These are phyloP conservation scores for Florisuga fusca DNA, from an alignment of 2,797 vertebrate species.

Conservation along the genomic window DNA sequence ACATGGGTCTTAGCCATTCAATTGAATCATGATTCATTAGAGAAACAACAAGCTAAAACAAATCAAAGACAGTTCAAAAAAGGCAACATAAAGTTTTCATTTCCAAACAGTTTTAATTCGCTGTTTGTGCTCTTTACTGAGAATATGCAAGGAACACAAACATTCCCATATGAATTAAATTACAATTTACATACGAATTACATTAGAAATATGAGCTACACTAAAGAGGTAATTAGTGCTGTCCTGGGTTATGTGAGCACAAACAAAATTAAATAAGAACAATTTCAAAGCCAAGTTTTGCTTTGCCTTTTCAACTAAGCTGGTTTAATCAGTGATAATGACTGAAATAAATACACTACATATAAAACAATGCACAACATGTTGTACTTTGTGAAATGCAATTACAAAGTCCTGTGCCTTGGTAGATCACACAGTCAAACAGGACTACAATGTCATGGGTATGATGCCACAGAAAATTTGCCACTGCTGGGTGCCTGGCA, in stretches of 20 bases:
- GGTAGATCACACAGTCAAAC: conserved; percentile 46
- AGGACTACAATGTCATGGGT: neutral
- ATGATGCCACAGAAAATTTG: neutral
- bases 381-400: conserved; percentile 71
- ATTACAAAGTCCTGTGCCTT: neutral
- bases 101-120: conserved; percentile 77
- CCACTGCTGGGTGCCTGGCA: neutral
- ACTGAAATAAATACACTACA: conserved; percentile 77
- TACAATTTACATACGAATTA: conserved; percentile 85
- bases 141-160: conserved; percentile 78
- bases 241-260: conserved; percentile 82
- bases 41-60: conserved; percentile 61
- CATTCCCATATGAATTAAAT: conserved; percentile 83
- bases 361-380: conserved; percentile 58
- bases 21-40: conserved; percentile 36
- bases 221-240: conserved; percentile 84
- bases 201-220: conserved; percentile 84
- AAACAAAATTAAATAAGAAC: conserved; percentile 84
- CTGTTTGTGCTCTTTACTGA: conserved; percentile 76
- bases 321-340: conserved; percentile 83
- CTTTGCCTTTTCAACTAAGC: conserved; percentile 80
- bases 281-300: conserved; percentile 83
- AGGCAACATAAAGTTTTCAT: conserved; percentile 77
- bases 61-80: conserved; percentile 76
- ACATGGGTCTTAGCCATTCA: conserved; percentile 5